Evolutionary conservation across 1,140 invertebrate species (phyloP).

Genomic region (Drosophila cardini): DNA sequence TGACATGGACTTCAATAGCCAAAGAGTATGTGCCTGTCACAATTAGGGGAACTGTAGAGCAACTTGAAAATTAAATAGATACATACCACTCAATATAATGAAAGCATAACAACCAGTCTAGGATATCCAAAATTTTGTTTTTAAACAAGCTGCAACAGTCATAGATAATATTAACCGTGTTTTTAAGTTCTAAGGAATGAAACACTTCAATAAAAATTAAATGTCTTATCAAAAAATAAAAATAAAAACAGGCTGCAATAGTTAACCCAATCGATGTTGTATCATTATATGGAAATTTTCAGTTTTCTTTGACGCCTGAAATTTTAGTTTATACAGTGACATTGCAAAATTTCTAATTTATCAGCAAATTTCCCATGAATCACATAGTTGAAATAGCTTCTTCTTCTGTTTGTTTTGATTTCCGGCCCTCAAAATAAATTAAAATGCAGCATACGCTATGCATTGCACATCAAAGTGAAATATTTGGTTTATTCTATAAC

Average conservation of each 20-base stretch:
- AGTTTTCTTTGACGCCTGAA: constrained; percentile 5
- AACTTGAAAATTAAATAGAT: not conserved
- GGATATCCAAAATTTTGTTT: no score
- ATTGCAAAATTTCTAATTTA: constrained; percentile 47
- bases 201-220: no score
- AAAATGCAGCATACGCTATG: constrained; percentile 30
- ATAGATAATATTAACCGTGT: no score
- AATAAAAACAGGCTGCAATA: no score
- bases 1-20: constrained; percentile 47
- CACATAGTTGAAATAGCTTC: constrained; percentile 30
- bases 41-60: constrained; percentile 14
- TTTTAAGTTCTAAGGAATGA: no score
- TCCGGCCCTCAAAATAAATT: constrained; percentile 66
- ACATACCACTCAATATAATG: not conserved
- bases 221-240: no score
- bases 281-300: constrained; percentile 11
- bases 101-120: no score
- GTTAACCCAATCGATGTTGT: constrained; percentile 1
- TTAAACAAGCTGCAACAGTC: no score
- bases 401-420: constrained; percentile 54
- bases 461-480: constrained; percentile 65
- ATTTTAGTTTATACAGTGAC: constrained; percentile 9
- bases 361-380: constrained; percentile 58
- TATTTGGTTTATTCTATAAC: constrained; percentile 37
- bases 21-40: constrained; percentile 58